A percentile compares a stretch with the other conserved stretches of the same genome.
These are phyloP conservation scores for Chelon auratus DNA, from an alignment of 2,797 vertebrate species.

Conservation along the genomic window DNA sequence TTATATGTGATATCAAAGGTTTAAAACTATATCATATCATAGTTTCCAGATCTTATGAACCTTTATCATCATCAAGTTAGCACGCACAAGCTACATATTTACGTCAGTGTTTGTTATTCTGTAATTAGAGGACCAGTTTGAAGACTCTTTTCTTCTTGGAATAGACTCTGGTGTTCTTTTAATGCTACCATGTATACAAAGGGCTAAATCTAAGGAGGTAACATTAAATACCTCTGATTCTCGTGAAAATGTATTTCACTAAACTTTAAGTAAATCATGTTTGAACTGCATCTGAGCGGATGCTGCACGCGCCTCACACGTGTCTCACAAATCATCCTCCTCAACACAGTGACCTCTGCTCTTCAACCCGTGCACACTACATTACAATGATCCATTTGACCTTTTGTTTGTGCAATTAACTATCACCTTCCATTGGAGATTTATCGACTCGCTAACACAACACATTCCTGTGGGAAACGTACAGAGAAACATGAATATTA, in stretches of 20 bases:
- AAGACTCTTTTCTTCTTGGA: not conserved
- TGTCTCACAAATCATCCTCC: constrained; percentile 36
- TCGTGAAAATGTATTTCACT: not conserved
- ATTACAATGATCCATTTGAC: constrained; percentile 67
- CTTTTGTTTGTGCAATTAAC: constrained; percentile 70
- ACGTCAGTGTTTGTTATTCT: not conserved
- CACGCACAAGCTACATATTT: not conserved
- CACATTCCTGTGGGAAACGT: constrained; percentile 30
- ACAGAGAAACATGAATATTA: constrained; percentile 44
- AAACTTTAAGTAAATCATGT: too few species aligned
- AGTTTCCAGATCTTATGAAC: not conserved
- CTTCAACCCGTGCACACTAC: constrained; percentile 18
- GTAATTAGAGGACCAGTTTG: not conserved
- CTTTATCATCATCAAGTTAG: not conserved
- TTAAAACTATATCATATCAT: too few species aligned
- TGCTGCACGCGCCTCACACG: too few species aligned
- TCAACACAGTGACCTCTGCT: constrained; percentile 34
- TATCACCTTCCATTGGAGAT: constrained; percentile 53
- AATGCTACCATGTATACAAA: not conserved
- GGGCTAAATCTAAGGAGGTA: too few species aligned
- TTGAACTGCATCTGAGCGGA: too few species aligned
- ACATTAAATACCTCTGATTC: not conserved
- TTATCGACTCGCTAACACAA: constrained; percentile 57
- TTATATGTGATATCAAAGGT: too few species aligned
- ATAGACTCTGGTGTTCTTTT: not conserved